Percentiles rank a stretch among this genome's conserved stretches.
These are phyloP conservation scores for Neuroterus valhalla DNA, from an alignment of 1,140 invertebrate genomes.

Conservation along the genomic window DNA sequence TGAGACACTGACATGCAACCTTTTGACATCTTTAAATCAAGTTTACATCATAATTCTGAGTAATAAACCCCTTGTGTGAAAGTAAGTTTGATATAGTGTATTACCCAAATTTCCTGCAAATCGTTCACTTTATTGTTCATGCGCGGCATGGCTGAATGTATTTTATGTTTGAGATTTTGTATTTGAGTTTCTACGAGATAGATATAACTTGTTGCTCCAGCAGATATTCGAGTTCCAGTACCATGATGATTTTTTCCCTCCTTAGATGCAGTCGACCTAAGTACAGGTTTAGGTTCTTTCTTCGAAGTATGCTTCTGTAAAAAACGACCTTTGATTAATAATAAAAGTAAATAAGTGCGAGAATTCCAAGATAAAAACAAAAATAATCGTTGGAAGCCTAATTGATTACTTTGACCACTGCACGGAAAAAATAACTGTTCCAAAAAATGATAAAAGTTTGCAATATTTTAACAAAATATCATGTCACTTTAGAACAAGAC, in stretches of 20 bases:
- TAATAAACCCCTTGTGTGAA: too few species aligned
- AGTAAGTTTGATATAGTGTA: neutral
- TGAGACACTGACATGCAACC: too few species aligned
- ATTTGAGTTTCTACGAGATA: neutral
- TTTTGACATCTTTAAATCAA: too few species aligned
- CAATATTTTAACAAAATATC: too few species aligned
- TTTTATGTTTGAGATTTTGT: slow-evolving; percentile 3
- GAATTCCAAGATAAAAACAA: neutral
- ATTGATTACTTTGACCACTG: too few species aligned
- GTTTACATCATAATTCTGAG: too few species aligned
- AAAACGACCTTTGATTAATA: neutral
- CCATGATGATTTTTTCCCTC: neutral
- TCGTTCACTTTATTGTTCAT: slow-evolving; percentile 11
- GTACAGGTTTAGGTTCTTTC: neutral
- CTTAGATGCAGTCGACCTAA: neutral
- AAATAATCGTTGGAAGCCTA: neutral
- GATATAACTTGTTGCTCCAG: neutral
- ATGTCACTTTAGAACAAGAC: too few species aligned
- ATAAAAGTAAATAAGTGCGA: neutral
- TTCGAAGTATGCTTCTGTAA: slow-evolving; percentile 1
- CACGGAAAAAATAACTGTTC: too few species aligned
- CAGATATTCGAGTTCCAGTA: neutral
- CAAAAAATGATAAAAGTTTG: too few species aligned
- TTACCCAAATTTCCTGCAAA: slow-evolving; percentile 11
- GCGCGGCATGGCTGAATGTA: neutral